Base-by-base conservation (phyloP, 2,113 vertebrate species). In the Plotosus lineatus region DNA sequence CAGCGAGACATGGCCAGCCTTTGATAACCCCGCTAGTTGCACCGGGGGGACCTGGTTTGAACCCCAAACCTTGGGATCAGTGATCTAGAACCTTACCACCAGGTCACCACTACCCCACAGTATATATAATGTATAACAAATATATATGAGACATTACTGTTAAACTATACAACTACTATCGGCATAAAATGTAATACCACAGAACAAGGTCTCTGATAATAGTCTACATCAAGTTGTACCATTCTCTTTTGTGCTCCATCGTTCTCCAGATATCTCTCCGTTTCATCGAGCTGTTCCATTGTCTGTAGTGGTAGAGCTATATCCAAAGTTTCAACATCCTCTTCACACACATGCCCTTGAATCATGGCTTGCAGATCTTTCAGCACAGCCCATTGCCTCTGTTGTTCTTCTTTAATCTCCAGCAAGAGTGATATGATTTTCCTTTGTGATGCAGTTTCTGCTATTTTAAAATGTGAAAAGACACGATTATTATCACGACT, bases 331-430 rank as follows among this genome's bases (percentile, higher is more conserved):
- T 91, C 90, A 33, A 86, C 89, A 36, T 89, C 85, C 21, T 85
- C 87, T 0, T 81, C 84, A 33, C 61, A 76, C 19, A 80, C 40
- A 2, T 89, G 90, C 48, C 85, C 84, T 74, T 88, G 85, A 61
- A 91, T 84, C 33, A 82, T 82, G 51, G 86, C 85, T 71, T 89
- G 90, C 17, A 91, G 86, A 19, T 90, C 88, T 83, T 88, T 88
- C 48, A 90, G 81, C 66, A 91, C 86, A 3, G 56, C 85, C 90
- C 90, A 89, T 63, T 91, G 88, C 77, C 86, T 87, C 77, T 85
- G 88, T 68, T 91, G 90, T 68, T 91, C 89, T 68, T 90, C 89
- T 79, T 87, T 90, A 50, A 91, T 91, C 77, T 89, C 89, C 60
- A 89, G 55, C 63, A 89, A 50, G 4, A 90, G 63, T 21, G 88